phyloP scores from a whole-genome alignment of 2,113 vertebrate species.

The Dasyprocta punctata region DNA sequence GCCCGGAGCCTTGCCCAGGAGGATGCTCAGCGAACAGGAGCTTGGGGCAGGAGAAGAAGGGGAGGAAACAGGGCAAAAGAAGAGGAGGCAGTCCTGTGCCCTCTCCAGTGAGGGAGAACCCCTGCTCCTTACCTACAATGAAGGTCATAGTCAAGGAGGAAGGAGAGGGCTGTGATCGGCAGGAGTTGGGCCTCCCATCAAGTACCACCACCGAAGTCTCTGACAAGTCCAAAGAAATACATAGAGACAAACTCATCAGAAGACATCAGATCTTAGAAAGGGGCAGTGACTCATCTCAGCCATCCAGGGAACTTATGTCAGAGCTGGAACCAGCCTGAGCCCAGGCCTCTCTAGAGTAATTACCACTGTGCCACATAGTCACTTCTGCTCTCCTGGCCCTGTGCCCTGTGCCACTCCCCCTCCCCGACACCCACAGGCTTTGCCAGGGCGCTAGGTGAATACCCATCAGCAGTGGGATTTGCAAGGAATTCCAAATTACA shows the following conservation, averaged over 20 bases:
- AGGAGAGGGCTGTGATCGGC: fast-evolving
- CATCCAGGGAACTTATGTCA: not conserved
- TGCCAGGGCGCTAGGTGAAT: fast-evolving
- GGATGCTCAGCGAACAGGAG: fast-evolving
- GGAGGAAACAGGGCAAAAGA: too few species aligned
- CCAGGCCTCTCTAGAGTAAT: not conserved
- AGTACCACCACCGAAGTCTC: not conserved
- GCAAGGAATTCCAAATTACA: not conserved
- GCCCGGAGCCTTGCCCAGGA: fast-evolving
- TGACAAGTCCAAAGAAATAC: not conserved
- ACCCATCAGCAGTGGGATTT: fast-evolving
- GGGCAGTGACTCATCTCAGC: too few species aligned
- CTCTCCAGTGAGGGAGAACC: too few species aligned
- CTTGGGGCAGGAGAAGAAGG: not conserved
- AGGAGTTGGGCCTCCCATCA: not conserved
- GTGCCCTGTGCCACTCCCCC: fast-evolving
- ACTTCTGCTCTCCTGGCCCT: not conserved
- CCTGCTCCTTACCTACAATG: not conserved
- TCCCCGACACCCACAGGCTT: not conserved
- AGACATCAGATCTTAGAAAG: not conserved
- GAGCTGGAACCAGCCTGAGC: not conserved
- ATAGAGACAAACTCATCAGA: not conserved
- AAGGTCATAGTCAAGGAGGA: not conserved
- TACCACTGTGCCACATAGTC: fast-evolving
- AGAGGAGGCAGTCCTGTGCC: not conserved